Evolutionary conservation across 2,888 invertebrate genomes (phyloP).

Genomic region (Seira musarum): DNA sequence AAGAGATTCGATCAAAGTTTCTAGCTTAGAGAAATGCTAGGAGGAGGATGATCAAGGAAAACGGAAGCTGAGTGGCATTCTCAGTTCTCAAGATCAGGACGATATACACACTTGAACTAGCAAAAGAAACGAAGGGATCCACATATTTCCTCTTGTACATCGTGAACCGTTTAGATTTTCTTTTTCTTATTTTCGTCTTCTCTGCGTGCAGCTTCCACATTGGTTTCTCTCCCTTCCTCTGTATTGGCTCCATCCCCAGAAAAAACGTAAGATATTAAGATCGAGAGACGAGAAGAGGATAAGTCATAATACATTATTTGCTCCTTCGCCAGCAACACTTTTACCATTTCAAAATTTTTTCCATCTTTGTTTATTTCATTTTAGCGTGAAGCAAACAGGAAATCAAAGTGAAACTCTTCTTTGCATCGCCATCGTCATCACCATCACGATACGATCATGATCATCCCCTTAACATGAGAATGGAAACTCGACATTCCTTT

Average conservation of each 20-base stretch:
- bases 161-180: constrained; percentile 7
- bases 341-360: not conserved
- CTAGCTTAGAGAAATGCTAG: constrained; percentile 20
- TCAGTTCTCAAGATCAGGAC: constrained; percentile 46
- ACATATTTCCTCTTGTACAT: not conserved
- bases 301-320: constrained; percentile 1
- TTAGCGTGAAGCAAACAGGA: not conserved
- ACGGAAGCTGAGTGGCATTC: constrained; percentile 53
- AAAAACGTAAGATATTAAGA: not conserved
- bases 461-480: not conserved
- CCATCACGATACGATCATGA: no score
- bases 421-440: not conserved
- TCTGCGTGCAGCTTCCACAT: no score
- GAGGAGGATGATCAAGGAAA: constrained; percentile 52
- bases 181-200: not conserved
- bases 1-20: constrained; percentile 50
- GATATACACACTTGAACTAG: constrained; percentile 16
- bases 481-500: not conserved
- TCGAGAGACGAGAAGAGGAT: not conserved
- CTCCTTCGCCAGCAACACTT: not conserved
- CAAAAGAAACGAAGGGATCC: not conserved
- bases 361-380: no score
- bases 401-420: not conserved
- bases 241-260: constrained; percentile 2
- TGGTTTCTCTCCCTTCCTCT: no score